Conservation (phyloP, 2,113 vertebrate species). For the Lamprologus lemairii region DNA sequence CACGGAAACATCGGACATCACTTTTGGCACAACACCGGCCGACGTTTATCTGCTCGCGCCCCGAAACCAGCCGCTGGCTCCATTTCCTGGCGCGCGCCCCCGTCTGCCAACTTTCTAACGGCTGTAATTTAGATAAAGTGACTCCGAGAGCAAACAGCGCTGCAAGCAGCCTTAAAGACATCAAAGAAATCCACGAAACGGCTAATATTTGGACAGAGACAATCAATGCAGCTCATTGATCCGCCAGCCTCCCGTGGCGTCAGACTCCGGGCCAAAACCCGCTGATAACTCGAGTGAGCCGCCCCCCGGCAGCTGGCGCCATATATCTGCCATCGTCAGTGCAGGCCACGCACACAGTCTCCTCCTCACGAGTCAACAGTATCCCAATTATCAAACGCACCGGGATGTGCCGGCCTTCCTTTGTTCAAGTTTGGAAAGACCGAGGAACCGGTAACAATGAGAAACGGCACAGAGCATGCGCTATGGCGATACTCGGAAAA, state of each 20-base stretch:
- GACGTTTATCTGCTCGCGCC: background rate
- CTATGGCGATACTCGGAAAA: background rate
- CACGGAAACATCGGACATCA: accelerated
- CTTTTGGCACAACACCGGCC: background rate
- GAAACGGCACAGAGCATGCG: background rate
- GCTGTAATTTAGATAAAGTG: constrained; percentile 53
- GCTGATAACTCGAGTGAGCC: constrained; percentile 16
- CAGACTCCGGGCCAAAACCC: constrained; percentile 51
- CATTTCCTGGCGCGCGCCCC: background rate
- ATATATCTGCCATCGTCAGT: background rate
- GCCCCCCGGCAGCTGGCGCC: constrained; percentile 26
- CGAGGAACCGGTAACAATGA: background rate
- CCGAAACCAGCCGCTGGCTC: background rate
- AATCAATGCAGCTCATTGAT: constrained; percentile 79
- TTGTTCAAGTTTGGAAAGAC: accelerated
- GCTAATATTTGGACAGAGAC: constrained; percentile 74
- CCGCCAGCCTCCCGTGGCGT: constrained; percentile 54
- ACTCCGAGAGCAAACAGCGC: constrained; percentile 37
- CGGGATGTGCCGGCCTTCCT: background rate
- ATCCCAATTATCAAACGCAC: background rate
- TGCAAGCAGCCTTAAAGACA: constrained; percentile 44
- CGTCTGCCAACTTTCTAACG: constrained; percentile 48
- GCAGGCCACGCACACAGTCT: background rate
- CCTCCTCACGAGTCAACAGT: background rate
- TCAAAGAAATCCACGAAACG: constrained; percentile 62